Percentiles rank a stretch among this genome's conserved stretches.
Evolutionary conservation across 2,113 vertebrate species (phyloP).

Genomic region (Rhynchomys soricoides): DNA sequence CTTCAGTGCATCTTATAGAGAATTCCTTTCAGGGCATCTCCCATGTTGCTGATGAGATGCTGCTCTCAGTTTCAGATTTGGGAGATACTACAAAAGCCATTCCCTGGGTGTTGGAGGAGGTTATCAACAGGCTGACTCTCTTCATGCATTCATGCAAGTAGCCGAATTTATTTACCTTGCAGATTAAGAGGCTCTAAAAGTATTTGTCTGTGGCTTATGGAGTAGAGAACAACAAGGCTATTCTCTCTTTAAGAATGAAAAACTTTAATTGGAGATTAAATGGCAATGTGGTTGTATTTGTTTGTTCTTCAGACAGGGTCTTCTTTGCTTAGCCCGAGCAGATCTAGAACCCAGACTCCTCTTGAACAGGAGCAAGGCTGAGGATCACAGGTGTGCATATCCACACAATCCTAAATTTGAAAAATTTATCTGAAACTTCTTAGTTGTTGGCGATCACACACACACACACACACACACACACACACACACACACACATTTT

Average conservation of each 20-base stretch:
- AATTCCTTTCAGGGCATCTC: not conserved
- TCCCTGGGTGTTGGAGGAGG: not conserved
- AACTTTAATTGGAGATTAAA: not conserved
- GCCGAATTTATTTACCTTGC: not conserved
- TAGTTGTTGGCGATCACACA: not conserved
- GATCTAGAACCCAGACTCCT: not conserved
- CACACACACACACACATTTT: not conserved
- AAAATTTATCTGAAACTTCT: conserved; percentile 3
- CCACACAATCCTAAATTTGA: not conserved
- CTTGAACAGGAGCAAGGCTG: not conserved
- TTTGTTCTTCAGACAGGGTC: not conserved
- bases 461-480: too few relatives aligned
- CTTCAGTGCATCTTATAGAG: not conserved
- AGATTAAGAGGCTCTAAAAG: conserved; percentile 2
- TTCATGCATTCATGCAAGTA: not conserved
- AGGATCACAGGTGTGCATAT: not conserved
- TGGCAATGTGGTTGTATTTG: not conserved
- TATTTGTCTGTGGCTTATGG: not conserved
- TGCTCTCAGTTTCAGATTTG: conserved; percentile 23
- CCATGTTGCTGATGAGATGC: not conserved
- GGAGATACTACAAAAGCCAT: not conserved
- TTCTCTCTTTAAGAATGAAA: not conserved
- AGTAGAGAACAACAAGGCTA: not conserved
- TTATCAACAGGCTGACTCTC: not conserved
- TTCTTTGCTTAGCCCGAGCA: not conserved